phyloP scores from a whole-genome alignment of 2,888 invertebrate genomes.

The Thereva nobilitata region DNA sequence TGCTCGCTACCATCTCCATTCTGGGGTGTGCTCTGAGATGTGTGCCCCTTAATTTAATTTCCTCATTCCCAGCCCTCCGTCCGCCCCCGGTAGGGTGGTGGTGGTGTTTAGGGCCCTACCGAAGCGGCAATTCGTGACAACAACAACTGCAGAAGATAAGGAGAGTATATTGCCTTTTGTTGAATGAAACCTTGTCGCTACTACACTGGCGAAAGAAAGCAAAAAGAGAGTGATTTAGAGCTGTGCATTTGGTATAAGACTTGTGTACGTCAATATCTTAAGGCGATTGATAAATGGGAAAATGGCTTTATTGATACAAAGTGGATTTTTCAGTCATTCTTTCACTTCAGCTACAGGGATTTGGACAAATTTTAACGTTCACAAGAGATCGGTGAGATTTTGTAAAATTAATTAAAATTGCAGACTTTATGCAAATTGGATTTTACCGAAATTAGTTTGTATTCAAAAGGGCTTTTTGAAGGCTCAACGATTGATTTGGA shows the following conservation, averaged over 20 bases:
- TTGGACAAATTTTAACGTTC: too few species aligned
- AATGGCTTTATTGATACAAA: conserved; percentile 27
- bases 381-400: too few species aligned
- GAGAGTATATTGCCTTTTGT: neutral
- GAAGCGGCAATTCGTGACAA: too few species aligned
- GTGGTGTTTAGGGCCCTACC: too few species aligned
- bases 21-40: conserved; percentile 16
- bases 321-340: conserved; percentile 24
- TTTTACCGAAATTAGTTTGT: too few species aligned
- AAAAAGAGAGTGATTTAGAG: conserved; percentile 16
- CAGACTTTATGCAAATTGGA: too few species aligned
- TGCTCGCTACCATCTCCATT: conserved; percentile 8
- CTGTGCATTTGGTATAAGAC: conserved; percentile 20
- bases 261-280: conserved; percentile 28
- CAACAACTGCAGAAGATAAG: neutral
- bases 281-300: conserved; percentile 24
- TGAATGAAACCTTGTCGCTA: neutral
- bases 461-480: too few species aligned
- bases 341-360: conserved; percentile 4
- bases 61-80: neutral
- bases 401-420: too few species aligned
- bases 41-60: neutral
- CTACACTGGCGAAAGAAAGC: neutral
- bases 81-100: too few species aligned
- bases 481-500: too few species aligned